Evolutionary conservation across 2,113 vertebrate species (phyloP), one percentile per base, ranked within the genome.

Genomic region (Pachycephala philippinensis): DNA sequence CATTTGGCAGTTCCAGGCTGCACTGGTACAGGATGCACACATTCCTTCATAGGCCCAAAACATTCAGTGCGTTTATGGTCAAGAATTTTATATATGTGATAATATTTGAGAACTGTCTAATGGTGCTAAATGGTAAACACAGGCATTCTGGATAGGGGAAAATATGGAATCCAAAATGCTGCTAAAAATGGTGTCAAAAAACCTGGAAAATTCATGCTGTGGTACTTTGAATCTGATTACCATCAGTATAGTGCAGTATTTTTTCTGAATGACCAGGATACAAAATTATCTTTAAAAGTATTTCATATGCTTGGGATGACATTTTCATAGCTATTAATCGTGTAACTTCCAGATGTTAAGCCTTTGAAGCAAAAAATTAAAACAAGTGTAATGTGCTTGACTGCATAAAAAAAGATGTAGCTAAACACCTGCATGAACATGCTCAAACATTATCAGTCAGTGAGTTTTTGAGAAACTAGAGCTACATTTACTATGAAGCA

Each of bases 291-390:
- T 81, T 70, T 27, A 8, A 42, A 78, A 78, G 8, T 85, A 45
- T 90, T 79, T 66, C 47, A 45, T 53, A 27, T 68, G 84, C 80
- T 92, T 70, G 30, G 50, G 47, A 64, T 89, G 59, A 82, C 75
- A 93, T 96, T 95, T 95, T 96, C 44, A 66, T 33, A 7, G 35
- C 53, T 93, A 47, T 61, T 94, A 93, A 90, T 97, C 95, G 30
- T 47, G 47, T 69, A 74, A 71, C 76, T 92, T 95, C 86, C 97
- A 98, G 85, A 94, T 97, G 93, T 96, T 91, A 89, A 82, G 88
- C 90, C 94, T 94, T 84, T 90, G 94, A 98, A 95, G 90, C 94
- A 98, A 97, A 97, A 97, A 96, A 97, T 84, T 90, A 75, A 95
- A 96, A 95, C 91, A 96, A 96, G 74, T 89, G 84, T 96, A 84